phyloP scores from a whole-genome alignment of 2,888 invertebrate genomes.

The Andrena chrysosceles region DNA sequence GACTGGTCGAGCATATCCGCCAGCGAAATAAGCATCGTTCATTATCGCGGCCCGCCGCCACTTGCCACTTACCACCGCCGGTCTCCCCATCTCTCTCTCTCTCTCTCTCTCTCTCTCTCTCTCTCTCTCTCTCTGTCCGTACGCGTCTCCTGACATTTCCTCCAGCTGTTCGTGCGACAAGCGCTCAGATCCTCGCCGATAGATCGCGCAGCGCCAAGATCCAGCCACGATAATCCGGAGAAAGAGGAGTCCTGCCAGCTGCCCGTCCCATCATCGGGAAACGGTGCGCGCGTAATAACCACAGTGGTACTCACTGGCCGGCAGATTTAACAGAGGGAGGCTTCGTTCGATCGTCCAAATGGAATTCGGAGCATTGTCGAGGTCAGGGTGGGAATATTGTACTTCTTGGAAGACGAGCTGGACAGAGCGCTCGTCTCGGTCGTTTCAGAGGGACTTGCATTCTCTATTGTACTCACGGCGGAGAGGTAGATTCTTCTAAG shows the following conservation, averaged over 20 bases:
- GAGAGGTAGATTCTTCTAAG: too few species aligned
- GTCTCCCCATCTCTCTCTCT: slow-evolving; percentile 9
- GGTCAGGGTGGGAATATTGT: too few species aligned
- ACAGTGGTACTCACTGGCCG: background rate
- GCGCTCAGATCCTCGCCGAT: slow-evolving; percentile 46
- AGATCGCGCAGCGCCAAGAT: slow-evolving; percentile 53
- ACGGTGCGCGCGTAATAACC: slow-evolving; percentile 28
- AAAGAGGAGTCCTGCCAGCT: slow-evolving; percentile 47
- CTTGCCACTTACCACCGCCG: slow-evolving; percentile 13
- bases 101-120: slow-evolving; percentile 22
- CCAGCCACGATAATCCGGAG: slow-evolving; percentile 60
- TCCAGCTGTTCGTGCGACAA: slow-evolving; percentile 66
- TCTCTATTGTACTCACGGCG: too few species aligned
- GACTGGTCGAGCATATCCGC: slow-evolving; percentile 46
- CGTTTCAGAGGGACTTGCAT: too few species aligned
- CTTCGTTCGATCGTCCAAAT: background rate
- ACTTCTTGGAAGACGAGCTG: too few species aligned
- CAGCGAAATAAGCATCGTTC: slow-evolving; percentile 52
- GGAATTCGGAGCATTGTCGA: too few species aligned
- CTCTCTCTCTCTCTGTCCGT: slow-evolving; percentile 17
- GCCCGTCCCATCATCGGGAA: slow-evolving; percentile 39
- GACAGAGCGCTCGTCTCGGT: too few species aligned
- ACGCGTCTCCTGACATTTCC: slow-evolving; percentile 63
- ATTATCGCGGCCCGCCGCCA: slow-evolving; percentile 44
- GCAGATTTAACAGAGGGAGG: background rate